These are phyloP conservation scores for Sardina pilchardus DNA, from an alignment of 2,113 vertebrate genomes.

Conservation along the genomic window DNA sequence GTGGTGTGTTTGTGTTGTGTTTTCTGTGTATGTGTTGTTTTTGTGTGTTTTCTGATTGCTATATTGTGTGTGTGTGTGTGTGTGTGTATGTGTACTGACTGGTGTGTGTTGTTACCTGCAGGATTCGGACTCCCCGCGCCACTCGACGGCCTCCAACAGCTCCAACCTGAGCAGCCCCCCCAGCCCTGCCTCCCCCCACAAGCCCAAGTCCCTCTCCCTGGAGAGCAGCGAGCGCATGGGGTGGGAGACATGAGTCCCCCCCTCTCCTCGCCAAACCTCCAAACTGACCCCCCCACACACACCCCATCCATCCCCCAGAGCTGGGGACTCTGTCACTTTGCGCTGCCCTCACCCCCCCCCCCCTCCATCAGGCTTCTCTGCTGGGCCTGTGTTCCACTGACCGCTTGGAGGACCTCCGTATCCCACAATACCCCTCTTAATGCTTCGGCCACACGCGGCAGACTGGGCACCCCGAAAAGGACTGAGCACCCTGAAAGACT, in stretches of 20 bases:
- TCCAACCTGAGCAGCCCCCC: slow-evolving; percentile 98
- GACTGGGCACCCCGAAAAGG: not conserved
- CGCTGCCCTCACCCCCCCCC: too few species aligned
- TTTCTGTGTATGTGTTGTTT: not conserved
- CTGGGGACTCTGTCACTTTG: not conserved
- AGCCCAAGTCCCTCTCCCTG: slow-evolving; percentile 92
- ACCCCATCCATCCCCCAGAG: slow-evolving; percentile 45
- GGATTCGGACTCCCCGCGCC: slow-evolving; percentile 96
- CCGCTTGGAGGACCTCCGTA: not conserved
- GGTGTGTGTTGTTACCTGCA: slow-evolving; percentile 62
- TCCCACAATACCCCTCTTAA: not conserved
- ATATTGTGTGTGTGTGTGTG: not conserved
- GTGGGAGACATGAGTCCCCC: slow-evolving; percentile 89
- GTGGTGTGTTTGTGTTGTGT: not conserved
- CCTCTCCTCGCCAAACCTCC: not conserved
- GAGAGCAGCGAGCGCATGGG: slow-evolving; percentile 91
- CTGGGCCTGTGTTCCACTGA: slow-evolving; percentile 25
- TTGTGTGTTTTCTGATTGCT: not conserved
- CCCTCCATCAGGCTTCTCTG: slow-evolving; percentile 45
- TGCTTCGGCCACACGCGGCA: not conserved
- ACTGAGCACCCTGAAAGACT: slow-evolving; percentile 10
- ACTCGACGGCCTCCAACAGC: slow-evolving; percentile 97
- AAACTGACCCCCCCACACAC: slow-evolving; percentile 54
- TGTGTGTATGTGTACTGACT: slow-evolving; percentile 19
- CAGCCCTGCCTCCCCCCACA: slow-evolving; percentile 90